Conservation (phyloP, 2,888 invertebrate genomes). For the Plusia festucae region DNA sequence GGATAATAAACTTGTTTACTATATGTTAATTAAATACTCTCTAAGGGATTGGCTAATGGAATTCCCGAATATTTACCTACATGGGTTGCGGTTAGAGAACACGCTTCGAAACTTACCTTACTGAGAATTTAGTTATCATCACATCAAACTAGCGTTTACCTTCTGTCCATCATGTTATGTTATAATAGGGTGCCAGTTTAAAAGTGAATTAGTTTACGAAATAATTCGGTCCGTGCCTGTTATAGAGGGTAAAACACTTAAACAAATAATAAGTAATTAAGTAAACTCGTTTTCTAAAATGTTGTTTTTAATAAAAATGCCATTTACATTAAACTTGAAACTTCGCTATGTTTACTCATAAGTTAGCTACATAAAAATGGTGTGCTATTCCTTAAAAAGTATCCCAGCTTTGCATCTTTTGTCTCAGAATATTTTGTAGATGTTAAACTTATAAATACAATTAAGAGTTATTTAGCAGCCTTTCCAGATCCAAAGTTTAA, state of each 20-base stretch:
- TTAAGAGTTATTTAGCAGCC: background rate
- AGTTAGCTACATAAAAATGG: too few species aligned
- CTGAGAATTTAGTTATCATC: conserved; percentile 40
- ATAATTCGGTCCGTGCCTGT: background rate
- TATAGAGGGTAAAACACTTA: too few species aligned
- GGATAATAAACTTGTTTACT: conserved; percentile 80
- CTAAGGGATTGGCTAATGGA: conserved; percentile 77
- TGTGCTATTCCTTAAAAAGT: too few species aligned
- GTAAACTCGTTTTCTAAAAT: too few species aligned
- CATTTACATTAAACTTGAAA: too few species aligned
- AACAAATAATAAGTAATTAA: too few species aligned
- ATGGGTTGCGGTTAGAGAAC: conserved; percentile 59
- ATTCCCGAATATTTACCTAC: conserved; percentile 72
- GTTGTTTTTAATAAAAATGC: too few species aligned
- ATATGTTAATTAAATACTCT: conserved; percentile 83
- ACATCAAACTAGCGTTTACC: conserved; percentile 52
- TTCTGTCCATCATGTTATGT: conserved; percentile 42
- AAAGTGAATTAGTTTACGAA: background rate
- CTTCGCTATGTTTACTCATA: too few species aligned
- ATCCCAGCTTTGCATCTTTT: too few species aligned
- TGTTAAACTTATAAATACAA: background rate
- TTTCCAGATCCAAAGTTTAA: background rate
- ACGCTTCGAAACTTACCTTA: conserved; percentile 44
- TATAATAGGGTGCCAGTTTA: background rate
- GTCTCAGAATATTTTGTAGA: too few species aligned